Percentiles rank a stretch among this genome's conserved stretches.
phyloP scores from a whole-genome alignment of 1,140 invertebrate species.

The Diabrotica undecimpunctata region DNA sequence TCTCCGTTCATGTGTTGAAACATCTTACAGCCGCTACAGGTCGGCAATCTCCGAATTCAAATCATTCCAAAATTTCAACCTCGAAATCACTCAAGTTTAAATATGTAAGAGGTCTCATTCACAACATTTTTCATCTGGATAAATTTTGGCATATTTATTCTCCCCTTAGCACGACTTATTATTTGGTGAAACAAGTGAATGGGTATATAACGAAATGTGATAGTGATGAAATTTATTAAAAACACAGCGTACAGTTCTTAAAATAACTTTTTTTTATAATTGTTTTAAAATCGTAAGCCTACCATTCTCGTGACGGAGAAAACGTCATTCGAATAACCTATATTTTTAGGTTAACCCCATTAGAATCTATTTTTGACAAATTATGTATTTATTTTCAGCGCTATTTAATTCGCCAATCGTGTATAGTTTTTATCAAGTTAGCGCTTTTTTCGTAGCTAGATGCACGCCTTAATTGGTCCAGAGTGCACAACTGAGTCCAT shows the following conservation, averaged over 20 bases:
- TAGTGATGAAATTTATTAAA: neutral
- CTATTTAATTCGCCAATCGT: neutral
- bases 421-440: no score
- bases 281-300: neutral
- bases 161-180: neutral
- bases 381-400: slow-evolving; percentile 26
- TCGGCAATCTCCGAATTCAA: slow-evolving; percentile 32
- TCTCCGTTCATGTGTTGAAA: slow-evolving; percentile 21
- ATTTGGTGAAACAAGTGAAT: no score
- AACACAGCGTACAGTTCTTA: neutral
- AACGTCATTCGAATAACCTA: slow-evolving; percentile 16
- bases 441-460: no score
- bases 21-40: slow-evolving; percentile 25
- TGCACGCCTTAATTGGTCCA: no score
- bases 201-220: neutral
- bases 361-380: slow-evolving; percentile 30
- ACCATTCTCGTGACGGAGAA: neutral
- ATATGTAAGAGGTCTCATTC: slow-evolving; percentile 26
- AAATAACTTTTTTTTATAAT: slow-evolving; percentile 1
- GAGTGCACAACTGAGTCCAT: no score
- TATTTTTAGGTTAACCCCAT: slow-evolving; percentile 26
- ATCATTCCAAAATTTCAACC: slow-evolving; percentile 23
- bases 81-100: slow-evolving; percentile 26
- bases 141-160: neutral
- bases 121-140: slow-evolving; percentile 8